Percentiles rank a stretch among this genome's conserved stretches.
phyloP scores from a whole-genome alignment of 2,888 invertebrate genomes.

The Acrocyrtus sp. region DNA sequence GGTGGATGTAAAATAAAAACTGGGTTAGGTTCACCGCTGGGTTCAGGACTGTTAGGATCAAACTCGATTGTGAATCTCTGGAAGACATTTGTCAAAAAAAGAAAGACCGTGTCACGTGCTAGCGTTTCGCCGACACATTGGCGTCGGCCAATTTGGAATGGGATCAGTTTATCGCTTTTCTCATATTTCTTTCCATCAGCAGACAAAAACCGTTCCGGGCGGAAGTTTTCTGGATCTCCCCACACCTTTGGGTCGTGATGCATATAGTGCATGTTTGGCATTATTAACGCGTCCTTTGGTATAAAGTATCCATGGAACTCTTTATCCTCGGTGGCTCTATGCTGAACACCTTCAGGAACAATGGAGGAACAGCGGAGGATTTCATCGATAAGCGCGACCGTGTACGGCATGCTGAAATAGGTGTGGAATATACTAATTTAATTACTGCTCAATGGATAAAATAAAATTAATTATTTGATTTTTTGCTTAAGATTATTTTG shows the following conservation, averaged over 20 bases:
- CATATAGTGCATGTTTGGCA: constrained; percentile 22
- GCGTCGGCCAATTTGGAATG: constrained; percentile 41
- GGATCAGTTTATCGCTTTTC: constrained; percentile 31
- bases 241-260: constrained; percentile 42
- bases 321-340: constrained; percentile 16
- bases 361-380: constrained; percentile 46
- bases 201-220: constrained; percentile 38
- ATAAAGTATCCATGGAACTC: constrained; percentile 31
- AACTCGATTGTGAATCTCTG: constrained; percentile 25
- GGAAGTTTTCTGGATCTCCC: constrained; percentile 35
- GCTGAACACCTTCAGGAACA: constrained; percentile 24
- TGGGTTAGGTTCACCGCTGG: background rate
- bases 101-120: constrained; percentile 37
- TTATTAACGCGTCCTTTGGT: constrained; percentile 37
- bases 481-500: background rate
- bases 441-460: no score
- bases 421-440: no score
- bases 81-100: constrained; percentile 24
- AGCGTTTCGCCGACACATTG: constrained; percentile 44
- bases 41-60: constrained; percentile 4
- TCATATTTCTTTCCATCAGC: constrained; percentile 29
- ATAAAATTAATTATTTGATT: background rate
- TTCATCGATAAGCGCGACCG: constrained; percentile 46
- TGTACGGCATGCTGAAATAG: constrained; percentile 37
- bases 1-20: background rate